Evolutionary conservation across 2,888 invertebrate species (phyloP).

Genomic region (Blastobasis lacticolella): DNA sequence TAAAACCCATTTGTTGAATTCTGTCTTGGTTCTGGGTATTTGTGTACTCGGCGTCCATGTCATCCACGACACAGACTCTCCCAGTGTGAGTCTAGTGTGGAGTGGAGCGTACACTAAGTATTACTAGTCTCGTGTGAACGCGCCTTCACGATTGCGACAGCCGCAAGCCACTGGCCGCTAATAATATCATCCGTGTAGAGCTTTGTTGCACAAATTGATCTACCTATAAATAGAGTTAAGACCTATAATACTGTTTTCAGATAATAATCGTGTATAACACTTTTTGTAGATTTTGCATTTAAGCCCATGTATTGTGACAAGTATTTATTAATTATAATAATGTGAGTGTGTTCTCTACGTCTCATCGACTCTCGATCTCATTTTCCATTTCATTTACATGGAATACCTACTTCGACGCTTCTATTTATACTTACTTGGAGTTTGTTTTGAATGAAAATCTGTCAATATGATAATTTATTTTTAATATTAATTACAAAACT

Average conservation of each 20-base stretch:
- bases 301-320: conserved; percentile 67
- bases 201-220: conserved; percentile 61
- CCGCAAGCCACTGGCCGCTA: conserved; percentile 33
- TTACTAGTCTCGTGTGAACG: conserved; percentile 24
- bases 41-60: no score
- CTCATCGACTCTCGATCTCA: conserved; percentile 32
- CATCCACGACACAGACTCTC: no score
- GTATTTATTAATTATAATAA: conserved; percentile 59
- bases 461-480: no score
- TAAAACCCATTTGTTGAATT: no score
- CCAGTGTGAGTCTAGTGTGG: no score
- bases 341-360: conserved; percentile 63
- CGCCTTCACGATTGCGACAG: neutral
- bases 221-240: conserved; percentile 49
- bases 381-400: conserved; percentile 18
- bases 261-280: conserved; percentile 66
- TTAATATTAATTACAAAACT: neutral
- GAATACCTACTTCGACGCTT: no score
- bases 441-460: no score
- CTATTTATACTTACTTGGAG: no score
- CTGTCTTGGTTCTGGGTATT: no score
- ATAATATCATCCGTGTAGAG: conserved; percentile 57
- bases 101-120: conserved; percentile 17
- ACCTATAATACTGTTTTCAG: conserved; percentile 56
- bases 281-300: conserved; percentile 70